Evolutionary conservation across 2,113 vertebrate species (phyloP).

Genomic region (Phylloscopus whistleri): DNA sequence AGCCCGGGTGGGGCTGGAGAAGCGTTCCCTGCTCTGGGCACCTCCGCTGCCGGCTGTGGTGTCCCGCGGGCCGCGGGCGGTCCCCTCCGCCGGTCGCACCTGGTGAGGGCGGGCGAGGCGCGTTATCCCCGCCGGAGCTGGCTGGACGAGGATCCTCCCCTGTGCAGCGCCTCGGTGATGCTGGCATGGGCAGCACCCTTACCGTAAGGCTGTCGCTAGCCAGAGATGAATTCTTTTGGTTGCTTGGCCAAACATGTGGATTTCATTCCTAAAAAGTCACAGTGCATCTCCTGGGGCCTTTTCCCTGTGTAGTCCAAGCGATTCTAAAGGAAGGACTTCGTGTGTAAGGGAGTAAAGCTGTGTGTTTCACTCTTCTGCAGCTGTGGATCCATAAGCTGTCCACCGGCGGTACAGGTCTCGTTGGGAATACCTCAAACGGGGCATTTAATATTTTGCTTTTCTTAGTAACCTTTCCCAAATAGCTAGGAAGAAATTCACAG

Average conservation of each 20-base stretch:
- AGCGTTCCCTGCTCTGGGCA: accelerated
- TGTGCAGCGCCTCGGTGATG: accelerated
- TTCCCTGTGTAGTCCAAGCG: background rate
- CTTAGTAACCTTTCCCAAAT: background rate
- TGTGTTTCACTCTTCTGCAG: background rate
- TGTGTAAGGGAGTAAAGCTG: background rate
- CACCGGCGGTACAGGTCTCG: background rate
- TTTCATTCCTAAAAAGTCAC: background rate
- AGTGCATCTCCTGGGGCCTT: background rate
- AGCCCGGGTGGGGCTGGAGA: background rate
- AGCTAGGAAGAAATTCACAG: background rate
- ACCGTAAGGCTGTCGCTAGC: background rate
- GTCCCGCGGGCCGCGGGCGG: accelerated
- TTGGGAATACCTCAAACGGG: background rate
- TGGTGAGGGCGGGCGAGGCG: background rate
- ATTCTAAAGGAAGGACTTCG: background rate
- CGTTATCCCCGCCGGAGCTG: accelerated
- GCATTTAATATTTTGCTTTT: background rate
- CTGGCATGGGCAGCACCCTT: background rate
- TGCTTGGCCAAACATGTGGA: background rate
- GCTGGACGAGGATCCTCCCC: accelerated
- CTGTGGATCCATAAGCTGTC: background rate
- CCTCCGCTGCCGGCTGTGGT: accelerated
- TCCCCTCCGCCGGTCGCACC: accelerated
- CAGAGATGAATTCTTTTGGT: background rate